Evolutionary conservation across 2,888 invertebrate genomes (phyloP), one percentile per base, ranked within the genome.

Genomic region (Arctia plantaginis): DNA sequence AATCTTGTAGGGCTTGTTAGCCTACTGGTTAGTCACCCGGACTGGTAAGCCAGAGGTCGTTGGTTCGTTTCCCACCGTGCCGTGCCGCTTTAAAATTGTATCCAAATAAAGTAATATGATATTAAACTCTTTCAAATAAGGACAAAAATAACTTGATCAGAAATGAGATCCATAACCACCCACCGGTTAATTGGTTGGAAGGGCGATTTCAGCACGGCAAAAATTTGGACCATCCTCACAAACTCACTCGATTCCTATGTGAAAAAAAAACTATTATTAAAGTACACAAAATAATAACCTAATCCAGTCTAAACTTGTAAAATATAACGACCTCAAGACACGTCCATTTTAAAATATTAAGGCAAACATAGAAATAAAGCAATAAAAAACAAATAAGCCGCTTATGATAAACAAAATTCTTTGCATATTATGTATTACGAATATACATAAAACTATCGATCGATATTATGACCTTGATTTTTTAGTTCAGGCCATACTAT

Each of bases 391-490:
- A 15, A 13, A 30, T 7, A 7, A 59, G n/a, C 23, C 1, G 13
- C 27, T 62, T 27, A 23, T 30, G 62, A 6, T 62, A 62, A 30
- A 30, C 27, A 18, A 30, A 62, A 27, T 30, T 30, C 27, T 6
- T 59, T 15, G 4, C 15, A 59, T 27, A 59, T n/a, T 55, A 59
- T 27, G 27, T 7, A 15, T 35, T 55, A 69, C 55, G 47, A 67
- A 67, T 70, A 62, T 62, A 15, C 3, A 75, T 59, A 72, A 69
- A 66, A 33, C 67, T 67, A 69, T 78, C 73, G 72, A 68, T 77
- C 51, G 47, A 69, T 66, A 73, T 69, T 47, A 69, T 73, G 85
- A 88, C 91, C 91, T 90, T 91, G 88, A 86, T 82, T 82, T 59
- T 47, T 85, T 84, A 84, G 82, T 82, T 76, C 82, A 85, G 71